These are phyloP conservation scores for Micropterix aruncella DNA, from an alignment of 2,888 invertebrate genomes.

Conservation along the genomic window DNA sequence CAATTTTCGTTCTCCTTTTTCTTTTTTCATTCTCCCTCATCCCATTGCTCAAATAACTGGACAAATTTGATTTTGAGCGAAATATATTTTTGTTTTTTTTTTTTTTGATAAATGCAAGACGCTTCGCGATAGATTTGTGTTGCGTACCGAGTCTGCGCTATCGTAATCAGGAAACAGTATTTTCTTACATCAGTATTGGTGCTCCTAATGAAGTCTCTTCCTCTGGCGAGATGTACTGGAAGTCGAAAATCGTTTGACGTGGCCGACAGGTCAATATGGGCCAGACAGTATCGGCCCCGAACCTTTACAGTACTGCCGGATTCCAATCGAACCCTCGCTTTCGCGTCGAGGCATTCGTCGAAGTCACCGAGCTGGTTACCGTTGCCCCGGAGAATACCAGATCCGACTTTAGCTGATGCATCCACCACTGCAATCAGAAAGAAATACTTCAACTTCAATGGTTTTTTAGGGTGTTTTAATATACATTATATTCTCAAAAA, in stretches of 20 bases:
- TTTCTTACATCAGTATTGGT: constrained; percentile 44
- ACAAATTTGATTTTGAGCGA: not conserved
- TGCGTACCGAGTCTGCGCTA: too few species aligned
- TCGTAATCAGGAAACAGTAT: not conserved
- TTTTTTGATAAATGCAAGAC: not conserved
- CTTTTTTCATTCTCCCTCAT: too few species aligned
- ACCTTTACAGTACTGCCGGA: constrained; percentile 44
- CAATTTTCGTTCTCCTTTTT: too few species aligned
- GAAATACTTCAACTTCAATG: too few species aligned
- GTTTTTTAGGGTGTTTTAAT: too few species aligned
- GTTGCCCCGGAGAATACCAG: constrained; percentile 53
- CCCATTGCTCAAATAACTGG: too few species aligned
- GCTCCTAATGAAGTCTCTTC: constrained; percentile 47
- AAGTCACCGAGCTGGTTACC: constrained; percentile 59
- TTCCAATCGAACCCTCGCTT: constrained; percentile 43
- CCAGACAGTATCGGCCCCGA: constrained; percentile 56
- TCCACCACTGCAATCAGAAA: constrained; percentile 68
- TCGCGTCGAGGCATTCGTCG: constrained; percentile 48
- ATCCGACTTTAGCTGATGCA: constrained; percentile 54
- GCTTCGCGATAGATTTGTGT: not conserved
- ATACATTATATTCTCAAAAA: too few species aligned
- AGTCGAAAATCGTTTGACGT: constrained; percentile 40
- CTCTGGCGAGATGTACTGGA: constrained; percentile 49
- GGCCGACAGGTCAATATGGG: constrained; percentile 46
- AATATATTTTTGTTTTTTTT: not conserved